Conservation (phyloP, 2,888 invertebrate species). For the Cosmia trapezina region DNA sequence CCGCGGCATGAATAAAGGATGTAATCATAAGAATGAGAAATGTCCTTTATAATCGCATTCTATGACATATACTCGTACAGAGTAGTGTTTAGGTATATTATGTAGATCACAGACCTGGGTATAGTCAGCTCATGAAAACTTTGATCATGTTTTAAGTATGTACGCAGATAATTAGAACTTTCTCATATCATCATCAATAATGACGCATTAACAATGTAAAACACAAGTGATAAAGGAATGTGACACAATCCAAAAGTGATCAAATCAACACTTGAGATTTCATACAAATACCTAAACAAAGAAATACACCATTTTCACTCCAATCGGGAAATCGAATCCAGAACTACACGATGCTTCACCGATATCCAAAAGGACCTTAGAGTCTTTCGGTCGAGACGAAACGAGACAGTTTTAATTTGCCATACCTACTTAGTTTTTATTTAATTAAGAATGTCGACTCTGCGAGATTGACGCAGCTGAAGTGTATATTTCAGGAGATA, state of each 20-base stretch:
- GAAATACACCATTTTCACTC: background rate
- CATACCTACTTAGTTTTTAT: background rate
- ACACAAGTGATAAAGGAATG: background rate
- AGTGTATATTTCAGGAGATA: background rate
- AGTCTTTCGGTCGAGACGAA: background rate
- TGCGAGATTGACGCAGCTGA: background rate
- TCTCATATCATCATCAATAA: background rate
- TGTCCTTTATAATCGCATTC: background rate
- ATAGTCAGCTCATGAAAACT: too few relatives aligned
- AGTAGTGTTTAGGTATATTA: background rate
- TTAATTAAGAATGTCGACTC: background rate
- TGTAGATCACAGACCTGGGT: background rate
- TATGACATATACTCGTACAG: background rate
- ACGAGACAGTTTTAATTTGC: background rate
- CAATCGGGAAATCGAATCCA: background rate
- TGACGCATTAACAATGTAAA: background rate
- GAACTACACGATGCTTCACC: background rate
- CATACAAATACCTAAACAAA: background rate
- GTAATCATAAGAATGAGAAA: background rate
- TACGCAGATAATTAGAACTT: too few relatives aligned
- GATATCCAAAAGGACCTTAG: background rate
- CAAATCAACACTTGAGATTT: background rate
- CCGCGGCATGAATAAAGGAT: too few relatives aligned
- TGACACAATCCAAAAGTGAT: background rate
- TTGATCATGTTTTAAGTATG: too few relatives aligned